Evolutionary conservation across 2,797 vertebrate genomes (phyloP), one percentile per base, ranked within the genome.

Genomic region (Brachyrhaphis roseni): DNA sequence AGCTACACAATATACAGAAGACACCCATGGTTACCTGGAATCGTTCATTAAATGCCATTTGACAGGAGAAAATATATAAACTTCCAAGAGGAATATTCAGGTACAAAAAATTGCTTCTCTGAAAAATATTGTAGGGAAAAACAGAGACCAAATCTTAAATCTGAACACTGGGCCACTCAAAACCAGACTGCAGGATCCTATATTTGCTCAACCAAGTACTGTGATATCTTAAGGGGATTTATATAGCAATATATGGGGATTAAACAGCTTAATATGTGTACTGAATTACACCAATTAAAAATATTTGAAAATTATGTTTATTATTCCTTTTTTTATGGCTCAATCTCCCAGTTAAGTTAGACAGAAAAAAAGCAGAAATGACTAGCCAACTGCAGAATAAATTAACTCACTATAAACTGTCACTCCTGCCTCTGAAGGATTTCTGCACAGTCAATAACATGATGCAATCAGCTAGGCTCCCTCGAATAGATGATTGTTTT

Each of bases 51-150:
- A 75, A 75, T 51, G 12, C 8, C 16, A n/a, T 23, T 76, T 74
- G 26, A 62, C 72, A 75, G 31, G 8, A 10, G 47, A 26, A 3
- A 28, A 46, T 51, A 47, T n/a, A 66, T 46, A 36, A 11, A 46
- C 74, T 73, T 26, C 12, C 34, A 55, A 79, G 59, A 28, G 26
- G 34, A 10, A 77, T 12, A 45, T 62, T 41, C 47, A 59, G 26
- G 51, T 34, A 8, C 4, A 46, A 28, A 4, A 31, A 28, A 72
- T 75, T 74, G 74, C 47, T 68, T 23, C 59, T 76, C 68, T 79
- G 26, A 51, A 79, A 68, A 26, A n/a, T n/a, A 5, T 43, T 70
- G 36, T 26, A 23, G 10, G 36, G 20, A 41, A 66, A 41, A 68
- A 41, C 64, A 41, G 23, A 41, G 39, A 68, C 6, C 36, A 41